A percentile compares a stretch with the other conserved stretches of the same genome.
phyloP scores from a whole-genome alignment of 2,113 vertebrate genomes.

The Pipra filicauda region DNA sequence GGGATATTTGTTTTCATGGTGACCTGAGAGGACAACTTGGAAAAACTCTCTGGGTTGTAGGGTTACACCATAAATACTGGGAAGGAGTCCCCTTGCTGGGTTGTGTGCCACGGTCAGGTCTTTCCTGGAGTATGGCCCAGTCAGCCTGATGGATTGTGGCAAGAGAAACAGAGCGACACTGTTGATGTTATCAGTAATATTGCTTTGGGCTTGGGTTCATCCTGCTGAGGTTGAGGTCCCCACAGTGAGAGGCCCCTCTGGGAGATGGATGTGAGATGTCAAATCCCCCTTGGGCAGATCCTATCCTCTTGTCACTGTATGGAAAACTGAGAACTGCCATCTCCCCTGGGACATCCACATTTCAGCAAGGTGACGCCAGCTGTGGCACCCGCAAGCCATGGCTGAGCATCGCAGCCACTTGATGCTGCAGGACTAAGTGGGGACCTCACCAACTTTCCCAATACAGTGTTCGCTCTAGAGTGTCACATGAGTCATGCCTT shows the following conservation, averaged over 20 bases:
- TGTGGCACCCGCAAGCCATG: neutral
- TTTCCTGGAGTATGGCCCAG: neutral
- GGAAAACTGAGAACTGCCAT: neutral
- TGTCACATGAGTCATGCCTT: neutral
- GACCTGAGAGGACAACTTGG: neutral
- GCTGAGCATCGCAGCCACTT: neutral
- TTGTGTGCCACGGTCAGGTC: neutral
- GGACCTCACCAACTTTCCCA: neutral
- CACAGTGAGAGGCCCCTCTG: neutral
- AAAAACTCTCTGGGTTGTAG: neutral
- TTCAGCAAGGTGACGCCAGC: neutral
- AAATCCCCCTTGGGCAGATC: neutral
- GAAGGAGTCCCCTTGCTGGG: neutral
- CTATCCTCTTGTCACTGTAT: rapidly evolving
- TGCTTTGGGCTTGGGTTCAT: neutral
- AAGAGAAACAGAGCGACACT: neutral
- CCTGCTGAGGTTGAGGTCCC: rapidly evolving
- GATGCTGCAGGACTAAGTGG: neutral
- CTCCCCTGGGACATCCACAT: neutral
- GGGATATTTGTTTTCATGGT: neutral
- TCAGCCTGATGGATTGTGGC: neutral
- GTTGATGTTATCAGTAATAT: neutral
- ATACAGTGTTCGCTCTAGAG: neutral
- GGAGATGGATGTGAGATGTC: neutral
- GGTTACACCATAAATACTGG: neutral